Base-by-base conservation (phyloP, 2,113 vertebrate genomes). In the Sialia sialis region DNA sequence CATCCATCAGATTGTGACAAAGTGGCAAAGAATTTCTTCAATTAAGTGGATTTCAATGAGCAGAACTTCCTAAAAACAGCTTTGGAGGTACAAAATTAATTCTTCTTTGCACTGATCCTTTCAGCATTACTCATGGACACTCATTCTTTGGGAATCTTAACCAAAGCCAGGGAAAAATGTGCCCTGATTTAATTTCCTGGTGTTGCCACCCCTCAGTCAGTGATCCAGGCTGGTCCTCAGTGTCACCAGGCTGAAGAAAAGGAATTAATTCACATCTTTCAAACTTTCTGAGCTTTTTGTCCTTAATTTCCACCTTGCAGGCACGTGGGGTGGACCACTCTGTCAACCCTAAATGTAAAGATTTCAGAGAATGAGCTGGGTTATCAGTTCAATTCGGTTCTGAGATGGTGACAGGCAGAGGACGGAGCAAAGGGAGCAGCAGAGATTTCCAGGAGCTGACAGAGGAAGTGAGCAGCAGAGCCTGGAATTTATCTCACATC, bases 401-500 rank as follows among this genome's bases (percentile, higher is more conserved):
- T 26, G 48, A 22, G 74, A 36, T 6, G 2, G 1, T 4, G 38
- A 32, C 48, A 59, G 78, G 77, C 82, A 52, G 68, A 39, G 72
- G 25, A 22, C 25, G 79, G 59, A 86, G 74, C 52, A 22, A 2
- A 1, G 72, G 55, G 39, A 44, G 87, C 44, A 78, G 66, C 41
- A 84, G 46, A 0, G 3, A 30, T 26, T 43, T 86, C 56, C 89
- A 92, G 89, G 72, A 75, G 84, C 74, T 60, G 68, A 36, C 39
- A 87, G 76, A 95, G 91, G 91, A 95, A 95, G 60, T 29, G 76
- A 67, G 58, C 79, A 69, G 19, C 79, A 64, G 68, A 46, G 89
- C 77, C 81, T 91, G 89, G 93, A 85, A 94, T 95, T 91, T 51
- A 26, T 95, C 91, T 84, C 93, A 26, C 91, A 72, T 95, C 91